Base-by-base conservation (phyloP, 2,797 vertebrate genomes). In the Rhinella marina region DNA sequence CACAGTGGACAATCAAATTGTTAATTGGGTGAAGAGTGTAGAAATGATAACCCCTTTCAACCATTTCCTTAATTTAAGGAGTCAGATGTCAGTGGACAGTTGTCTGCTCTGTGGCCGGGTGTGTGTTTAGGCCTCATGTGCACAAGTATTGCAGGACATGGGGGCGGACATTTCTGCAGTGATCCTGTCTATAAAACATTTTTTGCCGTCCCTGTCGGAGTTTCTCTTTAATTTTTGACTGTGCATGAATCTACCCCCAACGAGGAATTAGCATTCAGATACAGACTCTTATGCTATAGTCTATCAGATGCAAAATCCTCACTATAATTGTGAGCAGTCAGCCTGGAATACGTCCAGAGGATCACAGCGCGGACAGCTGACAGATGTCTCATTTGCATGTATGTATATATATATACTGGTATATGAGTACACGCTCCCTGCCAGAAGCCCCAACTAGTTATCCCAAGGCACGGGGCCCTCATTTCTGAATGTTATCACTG, bases 361-460 rank as follows among this genome's bases (percentile, higher is more conserved):
- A 48, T 21, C 3, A 48, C 10, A 41, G 73, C 9, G 50, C 14
- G 64, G 50, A 81, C 76, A 85, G 84, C 84, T 86, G 84, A 79
- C 84, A 86, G 75, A 66, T 80, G 85, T 27, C 85, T 86, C 4
- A 68, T 86, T 80, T 86, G 62, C 48, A 86, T 86, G 57, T n/a
- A 77, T 76, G 41, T 19, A 4, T 27, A 68, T 32, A 72, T 41
- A 32, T 19, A 32, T 25, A 64, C 10, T 7, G 23, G 21, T 75
- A 57, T 77, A 79, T 86, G 19, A 54, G 19, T 64, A 79, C 2
- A 48, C 3, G 52, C 0, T 27, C n/a, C 11, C 17, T 56, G 23
- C 50, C n/a, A 66, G 23, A 3, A 66, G 62, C 62, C 27, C 25
- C 5, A 29, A 29, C 27, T 14, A 72, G 32, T 84, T 84, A 72